These are phyloP conservation scores for Neoascia interrupta DNA, from an alignment of 2,888 invertebrate genomes.

Conservation along the genomic window DNA sequence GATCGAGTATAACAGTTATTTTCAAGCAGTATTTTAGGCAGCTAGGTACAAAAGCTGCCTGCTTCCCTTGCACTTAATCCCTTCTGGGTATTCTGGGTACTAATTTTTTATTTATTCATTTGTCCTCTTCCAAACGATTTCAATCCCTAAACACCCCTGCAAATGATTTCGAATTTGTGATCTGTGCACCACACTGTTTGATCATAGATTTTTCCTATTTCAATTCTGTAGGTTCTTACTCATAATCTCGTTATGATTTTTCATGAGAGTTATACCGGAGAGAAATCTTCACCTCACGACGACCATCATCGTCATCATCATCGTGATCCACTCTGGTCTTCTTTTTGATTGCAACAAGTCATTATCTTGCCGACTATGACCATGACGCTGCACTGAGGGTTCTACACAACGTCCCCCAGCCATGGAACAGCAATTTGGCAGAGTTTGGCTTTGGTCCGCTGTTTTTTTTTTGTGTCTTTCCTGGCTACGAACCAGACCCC, in stretches of 20 bases:
- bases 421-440: constrained; percentile 59
- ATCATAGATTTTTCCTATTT: constrained; percentile 40
- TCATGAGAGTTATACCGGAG: constrained; percentile 47
- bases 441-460: constrained; percentile 29
- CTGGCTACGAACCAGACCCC: constrained; percentile 42
- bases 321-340: constrained; percentile 67
- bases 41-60: no score
- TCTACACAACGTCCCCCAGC: constrained; percentile 34
- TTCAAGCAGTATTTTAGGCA: no score
- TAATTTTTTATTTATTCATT: no score
- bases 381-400: constrained; percentile 29
- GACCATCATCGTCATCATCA: constrained; percentile 59
- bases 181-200: constrained; percentile 35
- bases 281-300: constrained; percentile 68
- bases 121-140: no score
- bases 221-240: constrained; percentile 51
- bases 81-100: no score
- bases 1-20: no score
- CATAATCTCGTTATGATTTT: constrained; percentile 68
- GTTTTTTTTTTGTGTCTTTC: not conserved
- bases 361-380: constrained; percentile 61
- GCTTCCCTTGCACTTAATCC: no score
- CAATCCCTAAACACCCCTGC: no score
- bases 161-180: no score
- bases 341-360: constrained; percentile 69